A percentile compares a stretch with the other conserved stretches of the same genome.
phyloP scores from a whole-genome alignment of 2,888 invertebrate species.

The Tryphoninae sp. region DNA sequence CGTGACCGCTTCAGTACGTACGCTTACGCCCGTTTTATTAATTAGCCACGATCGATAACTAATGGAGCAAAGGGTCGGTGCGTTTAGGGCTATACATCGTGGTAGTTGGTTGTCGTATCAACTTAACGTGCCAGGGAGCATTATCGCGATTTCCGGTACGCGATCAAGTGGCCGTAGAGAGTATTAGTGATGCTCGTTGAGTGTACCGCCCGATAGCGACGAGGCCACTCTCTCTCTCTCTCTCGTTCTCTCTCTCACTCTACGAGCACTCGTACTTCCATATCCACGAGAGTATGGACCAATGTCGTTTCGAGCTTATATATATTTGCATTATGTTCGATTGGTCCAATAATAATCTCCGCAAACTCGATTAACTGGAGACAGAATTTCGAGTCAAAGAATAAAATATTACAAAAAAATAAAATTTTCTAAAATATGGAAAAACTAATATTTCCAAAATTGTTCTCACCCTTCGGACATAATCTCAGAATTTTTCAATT shows the following conservation, averaged over 20 bases:
- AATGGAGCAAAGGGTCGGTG: constrained; percentile 44
- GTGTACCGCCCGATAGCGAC: constrained; percentile 6
- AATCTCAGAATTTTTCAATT: too few relatives aligned
- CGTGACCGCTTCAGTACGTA: constrained; percentile 27
- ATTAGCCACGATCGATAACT: constrained; percentile 57
- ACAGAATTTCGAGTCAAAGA: too few relatives aligned
- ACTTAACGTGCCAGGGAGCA: constrained; percentile 39
- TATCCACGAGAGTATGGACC: not conserved
- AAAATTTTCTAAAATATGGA: not conserved
- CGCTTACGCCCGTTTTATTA: constrained; percentile 49
- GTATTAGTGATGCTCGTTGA: constrained; percentile 52
- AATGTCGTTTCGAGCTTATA: not conserved
- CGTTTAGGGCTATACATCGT: not conserved
- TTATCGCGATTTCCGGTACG: constrained; percentile 52
- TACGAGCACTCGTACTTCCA: not conserved
- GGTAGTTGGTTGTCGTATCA: constrained; percentile 32
- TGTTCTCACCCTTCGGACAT: not conserved
- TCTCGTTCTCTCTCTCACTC: not conserved
- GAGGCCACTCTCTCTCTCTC: not conserved
- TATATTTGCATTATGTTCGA: too few relatives aligned
- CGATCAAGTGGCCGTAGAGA: constrained; percentile 51
- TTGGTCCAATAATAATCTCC: too few relatives aligned
- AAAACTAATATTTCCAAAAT: not conserved
- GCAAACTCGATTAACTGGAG: too few relatives aligned
- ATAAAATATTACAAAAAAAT: not conserved